Base-by-base conservation (phyloP, 2,113 vertebrate species). In the Lamprotornis superbus region DNA sequence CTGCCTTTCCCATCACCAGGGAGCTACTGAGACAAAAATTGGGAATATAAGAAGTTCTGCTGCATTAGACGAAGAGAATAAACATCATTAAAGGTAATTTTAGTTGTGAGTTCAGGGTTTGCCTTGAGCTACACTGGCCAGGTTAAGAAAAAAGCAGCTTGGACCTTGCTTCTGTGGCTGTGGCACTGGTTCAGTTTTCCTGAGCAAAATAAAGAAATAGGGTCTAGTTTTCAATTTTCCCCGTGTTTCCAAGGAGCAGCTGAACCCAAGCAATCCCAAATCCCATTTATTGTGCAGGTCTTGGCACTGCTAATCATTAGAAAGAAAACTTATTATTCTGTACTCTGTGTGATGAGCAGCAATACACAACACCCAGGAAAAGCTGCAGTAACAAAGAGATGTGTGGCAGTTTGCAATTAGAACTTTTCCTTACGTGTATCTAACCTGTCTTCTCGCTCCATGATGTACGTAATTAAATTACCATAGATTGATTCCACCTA, bases 401-500 rank as follows among this genome's bases (percentile, higher is more conserved):
- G 49, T 49, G 60, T 50, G 73, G 71, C 67, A 35, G 7, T 60
- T 75, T 88, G n/a, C 69, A 40, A 12, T 80, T 42, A 81, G 53
- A 91, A 83, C 39, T 89, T 85, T 65, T 81, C 75, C 94, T 95
- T 83, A 35, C 68, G 19, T 75, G 61, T 67, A 40, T 56, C 75
- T 94, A 91, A 93, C 96, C 93, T 92, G 88, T 91, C 89, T 84
- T 60, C 61, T 87, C 37, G 22, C 87, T 59, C 73, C 89, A 28
- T 71, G 52, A 71, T 88, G 71, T 33, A 44, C 37, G 3, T 47
- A 95, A 94, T 96, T 96, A 90, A 97, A 98, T 97, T 97, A 95
- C 57, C 74, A 60, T 16, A 69, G 89, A 97, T 95, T 94, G 95
- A 97, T 95, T 95, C 97, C 71, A 93, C 96, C 93, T 97, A 92